phyloP scores from a whole-genome alignment of 2,888 invertebrate genomes.

The Sisyra nigra region DNA sequence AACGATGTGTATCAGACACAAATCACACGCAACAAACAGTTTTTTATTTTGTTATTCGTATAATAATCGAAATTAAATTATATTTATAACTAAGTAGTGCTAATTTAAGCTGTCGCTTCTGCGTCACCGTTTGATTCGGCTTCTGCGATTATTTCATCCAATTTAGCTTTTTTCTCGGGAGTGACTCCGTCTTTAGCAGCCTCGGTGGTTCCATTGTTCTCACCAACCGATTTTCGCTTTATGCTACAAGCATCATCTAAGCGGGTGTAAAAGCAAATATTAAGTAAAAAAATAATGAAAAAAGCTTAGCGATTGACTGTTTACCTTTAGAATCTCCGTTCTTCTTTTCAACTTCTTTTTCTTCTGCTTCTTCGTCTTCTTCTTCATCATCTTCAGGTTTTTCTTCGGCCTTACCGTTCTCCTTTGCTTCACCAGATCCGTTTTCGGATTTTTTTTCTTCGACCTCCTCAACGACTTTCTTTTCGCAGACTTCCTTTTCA shows the following conservation, averaged over 20 bases:
- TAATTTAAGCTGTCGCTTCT: slow-evolving; percentile 35
- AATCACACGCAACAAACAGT: no score
- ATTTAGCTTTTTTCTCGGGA: slow-evolving; percentile 58
- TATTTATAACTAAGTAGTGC: slow-evolving; percentile 1
- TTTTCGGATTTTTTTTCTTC: slow-evolving; percentile 28
- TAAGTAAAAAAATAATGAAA: slow-evolving; percentile 8
- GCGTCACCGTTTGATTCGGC: slow-evolving; percentile 32
- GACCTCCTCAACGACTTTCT: slow-evolving; percentile 18
- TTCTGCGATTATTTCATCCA: slow-evolving; percentile 43
- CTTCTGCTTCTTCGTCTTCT: slow-evolving; percentile 27
- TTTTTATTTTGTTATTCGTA: neutral
- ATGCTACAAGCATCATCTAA: slow-evolving; percentile 33
- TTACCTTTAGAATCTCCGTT: slow-evolving; percentile 1
- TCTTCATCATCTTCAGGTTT: slow-evolving; percentile 26
- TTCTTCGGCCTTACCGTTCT: slow-evolving; percentile 28
- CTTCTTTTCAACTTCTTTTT: slow-evolving; percentile 18
- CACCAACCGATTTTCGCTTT: slow-evolving; percentile 53
- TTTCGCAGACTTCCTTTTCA: slow-evolving; percentile 21
- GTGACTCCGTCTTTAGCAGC: slow-evolving; percentile 37
- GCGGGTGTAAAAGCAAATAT: slow-evolving; percentile 18
- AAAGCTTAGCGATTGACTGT: neutral
- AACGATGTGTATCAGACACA: neutral
- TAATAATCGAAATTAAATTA: slow-evolving; percentile 8
- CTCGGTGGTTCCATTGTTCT: slow-evolving; percentile 30
- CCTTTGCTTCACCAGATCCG: slow-evolving; percentile 25